Evolutionary conservation across 2,113 vertebrate genomes (phyloP), one percentile per base, ranked within the genome.

Genomic region (Acinonyx jubatus): DNA sequence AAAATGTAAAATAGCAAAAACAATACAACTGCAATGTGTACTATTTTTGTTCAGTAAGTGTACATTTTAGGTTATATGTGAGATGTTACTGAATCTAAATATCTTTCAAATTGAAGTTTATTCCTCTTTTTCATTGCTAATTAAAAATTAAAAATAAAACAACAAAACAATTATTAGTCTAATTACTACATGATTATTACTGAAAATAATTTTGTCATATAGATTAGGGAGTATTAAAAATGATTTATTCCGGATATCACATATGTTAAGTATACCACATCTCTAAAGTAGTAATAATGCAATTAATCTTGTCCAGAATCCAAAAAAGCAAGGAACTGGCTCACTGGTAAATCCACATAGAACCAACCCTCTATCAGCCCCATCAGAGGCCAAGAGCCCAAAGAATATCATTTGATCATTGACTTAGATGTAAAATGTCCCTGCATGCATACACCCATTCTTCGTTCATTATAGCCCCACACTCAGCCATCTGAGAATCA

Each of bases 1-100:
- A 82, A 96, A 94, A 93, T 91, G 27, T 91, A 83, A 93, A 97
- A 79, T 9, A 81, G 29, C 5, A n/a, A 91, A 96, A 80, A 78
- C 12, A 95, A 92, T 91, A 80, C 10, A 81, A 94, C 18, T 87
- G 7, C 18, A 82, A 61, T 9, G 57, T 91, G 1, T 83, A 95
- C 45, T 83, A 88, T 36, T 78, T 89, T 65, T 95, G 74, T 93
- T 71, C 33, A 65, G 11, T 50, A 66, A 92, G 25, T 68, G 27
- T 23, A 80, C n/a, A 89, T 76, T 88, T 96, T 85, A 81, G 4
- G 81, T 76, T 38, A 86, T 25, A 78, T 15, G 25, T n/a, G 57
- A 94, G 36, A 89, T 65, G 16, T 66, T 84, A 91, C 31, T 94
- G 36, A 83, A 83, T 91, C 69, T 71, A 5, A 71, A 85, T 69